A percentile compares a stretch with the other conserved stretches of the same genome.
phyloP scores from a whole-genome alignment of 2,797 vertebrate species.

The Cirrhinus molitorella region DNA sequence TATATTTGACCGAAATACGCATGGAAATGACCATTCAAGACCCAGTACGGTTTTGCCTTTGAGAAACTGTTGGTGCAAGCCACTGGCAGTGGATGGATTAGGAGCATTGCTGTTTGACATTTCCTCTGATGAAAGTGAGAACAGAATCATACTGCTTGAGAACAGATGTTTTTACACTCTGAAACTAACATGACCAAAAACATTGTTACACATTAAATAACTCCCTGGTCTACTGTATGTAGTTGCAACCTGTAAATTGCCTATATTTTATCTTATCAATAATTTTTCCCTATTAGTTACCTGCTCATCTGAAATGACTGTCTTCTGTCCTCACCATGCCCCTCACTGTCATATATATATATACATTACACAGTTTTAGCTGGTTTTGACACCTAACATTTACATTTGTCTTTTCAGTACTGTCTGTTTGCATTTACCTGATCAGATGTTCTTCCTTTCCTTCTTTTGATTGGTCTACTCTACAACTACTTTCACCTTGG shows the following conservation, averaged over 20 bases:
- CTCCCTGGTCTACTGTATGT: neutral
- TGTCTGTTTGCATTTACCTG: neutral
- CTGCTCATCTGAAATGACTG: neutral
- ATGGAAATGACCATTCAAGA: too few relatives aligned
- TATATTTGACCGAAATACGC: too few relatives aligned
- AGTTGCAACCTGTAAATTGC: neutral
- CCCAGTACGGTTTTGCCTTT: slow-evolving; percentile 53
- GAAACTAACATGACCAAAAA: slow-evolving; percentile 23
- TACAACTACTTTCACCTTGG: neutral
- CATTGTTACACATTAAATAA: neutral
- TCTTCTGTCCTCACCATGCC: neutral
- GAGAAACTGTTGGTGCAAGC: slow-evolving; percentile 42
- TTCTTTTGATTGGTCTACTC: neutral
- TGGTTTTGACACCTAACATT: neutral
- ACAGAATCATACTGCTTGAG: too few relatives aligned
- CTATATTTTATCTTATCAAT: neutral
- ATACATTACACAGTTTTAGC: too few relatives aligned
- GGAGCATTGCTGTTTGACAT: neutral
- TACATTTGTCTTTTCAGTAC: neutral
- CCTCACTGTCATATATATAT: neutral
- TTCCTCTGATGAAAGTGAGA: too few relatives aligned
- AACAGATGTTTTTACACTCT: neutral
- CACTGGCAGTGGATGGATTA: slow-evolving; percentile 41
- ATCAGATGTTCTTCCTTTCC: neutral
- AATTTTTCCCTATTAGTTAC: neutral